Conservation (phyloP, 2,888 invertebrate species). For the Aphrophora alni region DNA sequence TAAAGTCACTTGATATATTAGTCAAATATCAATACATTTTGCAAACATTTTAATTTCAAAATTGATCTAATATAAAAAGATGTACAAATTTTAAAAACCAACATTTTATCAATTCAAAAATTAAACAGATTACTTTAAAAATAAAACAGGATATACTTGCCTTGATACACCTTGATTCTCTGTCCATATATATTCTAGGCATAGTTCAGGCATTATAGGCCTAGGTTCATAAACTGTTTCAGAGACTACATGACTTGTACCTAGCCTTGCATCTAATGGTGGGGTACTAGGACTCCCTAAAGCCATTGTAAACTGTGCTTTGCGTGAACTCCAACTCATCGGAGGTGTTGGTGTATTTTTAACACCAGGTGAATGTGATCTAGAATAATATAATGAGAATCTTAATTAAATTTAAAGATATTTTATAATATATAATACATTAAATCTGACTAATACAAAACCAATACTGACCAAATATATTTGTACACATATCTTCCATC, state of each 20-base stretch:
- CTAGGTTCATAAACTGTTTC: conserved; percentile 47
- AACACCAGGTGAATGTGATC: not conserved
- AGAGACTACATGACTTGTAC: conserved; percentile 44
- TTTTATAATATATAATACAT: too few relatives aligned
- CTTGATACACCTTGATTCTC: conserved; percentile 64
- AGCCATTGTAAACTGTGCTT: not conserved
- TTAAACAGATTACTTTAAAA: too few relatives aligned
- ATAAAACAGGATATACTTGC: conserved; percentile 54
- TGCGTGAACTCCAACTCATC: conserved; percentile 18
- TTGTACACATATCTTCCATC: too few relatives aligned
- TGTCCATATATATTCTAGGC: conserved; percentile 90
- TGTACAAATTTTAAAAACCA: too few relatives aligned
- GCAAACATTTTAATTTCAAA: too few relatives aligned
- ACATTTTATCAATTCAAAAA: too few relatives aligned
- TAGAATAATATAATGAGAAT: not conserved
- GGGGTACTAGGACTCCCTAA: conserved; percentile 25
- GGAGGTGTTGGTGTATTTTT: conserved; percentile 21
- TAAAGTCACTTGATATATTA: too few relatives aligned
- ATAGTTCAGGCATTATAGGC: conserved; percentile 83
- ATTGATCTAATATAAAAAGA: too few relatives aligned
- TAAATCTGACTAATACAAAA: too few relatives aligned
- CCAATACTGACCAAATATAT: too few relatives aligned
- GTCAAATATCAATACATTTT: too few relatives aligned
- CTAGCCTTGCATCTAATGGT: conserved; percentile 47
- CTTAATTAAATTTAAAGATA: too few relatives aligned